Evolutionary conservation across 1,140 invertebrate species (phyloP).

Genomic region (Planococcus citri): DNA sequence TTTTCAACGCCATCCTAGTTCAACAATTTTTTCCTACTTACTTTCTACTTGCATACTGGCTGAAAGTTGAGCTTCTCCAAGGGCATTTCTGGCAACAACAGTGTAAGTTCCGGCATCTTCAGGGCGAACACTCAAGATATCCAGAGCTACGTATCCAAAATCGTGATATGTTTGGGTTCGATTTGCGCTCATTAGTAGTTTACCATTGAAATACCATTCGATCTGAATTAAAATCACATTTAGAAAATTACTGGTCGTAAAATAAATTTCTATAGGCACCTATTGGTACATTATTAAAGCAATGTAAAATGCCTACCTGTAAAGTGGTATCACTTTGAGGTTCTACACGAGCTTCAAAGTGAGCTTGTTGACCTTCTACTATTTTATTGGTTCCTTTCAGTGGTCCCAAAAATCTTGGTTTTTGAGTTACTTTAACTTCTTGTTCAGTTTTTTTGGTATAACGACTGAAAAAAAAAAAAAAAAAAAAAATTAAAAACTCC

Average conservation of each 20-base stretch:
- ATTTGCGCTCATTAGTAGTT: slow-evolving; percentile 66
- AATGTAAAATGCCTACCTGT: slow-evolving; percentile 35
- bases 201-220: slow-evolving; percentile 86
- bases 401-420: slow-evolving; percentile 71
- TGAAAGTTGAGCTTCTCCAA: slow-evolving; percentile 69
- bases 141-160: slow-evolving; percentile 88
- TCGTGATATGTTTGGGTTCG: slow-evolving; percentile 86
- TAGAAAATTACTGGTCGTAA: neutral
- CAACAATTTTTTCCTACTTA: no score
- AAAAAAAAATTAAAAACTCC: slow-evolving; percentile 17
- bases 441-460: slow-evolving; percentile 44
- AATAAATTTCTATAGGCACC: no score
- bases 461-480: slow-evolving; percentile 30
- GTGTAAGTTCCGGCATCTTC: slow-evolving; percentile 80
- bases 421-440: slow-evolving; percentile 58
- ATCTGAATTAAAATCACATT: slow-evolving; percentile 34
- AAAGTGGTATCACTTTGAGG: slow-evolving; percentile 81
- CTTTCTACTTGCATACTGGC: slow-evolving; percentile 76
- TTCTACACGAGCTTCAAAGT: slow-evolving; percentile 90
- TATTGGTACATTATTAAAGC: no score
- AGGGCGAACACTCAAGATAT: slow-evolving; percentile 73
- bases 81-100: slow-evolving; percentile 73
- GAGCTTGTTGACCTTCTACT: slow-evolving; percentile 87
- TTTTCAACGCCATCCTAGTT: no score
- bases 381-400: slow-evolving; percentile 84